Base-by-base conservation (phyloP, 1,140 invertebrate genomes). In the Drosophila neocordata region DNA sequence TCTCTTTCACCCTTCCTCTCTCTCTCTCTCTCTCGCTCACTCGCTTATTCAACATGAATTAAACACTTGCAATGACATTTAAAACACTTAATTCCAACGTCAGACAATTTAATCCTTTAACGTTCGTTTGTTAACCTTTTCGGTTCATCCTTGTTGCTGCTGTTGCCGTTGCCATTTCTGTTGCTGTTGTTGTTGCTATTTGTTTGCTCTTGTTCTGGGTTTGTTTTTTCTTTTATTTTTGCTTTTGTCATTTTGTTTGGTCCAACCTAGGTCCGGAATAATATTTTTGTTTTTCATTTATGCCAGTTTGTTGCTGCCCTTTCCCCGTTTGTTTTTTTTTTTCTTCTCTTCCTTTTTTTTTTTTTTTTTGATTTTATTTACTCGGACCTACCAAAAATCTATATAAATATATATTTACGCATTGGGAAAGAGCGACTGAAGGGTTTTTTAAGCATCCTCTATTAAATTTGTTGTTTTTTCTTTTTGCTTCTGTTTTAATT, bases 61-160 rank as follows among this genome's bases (percentile, higher is more conserved):
- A 87, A 87, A 88, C 83, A 88, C 78, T 88, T 77, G 79, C 74
- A 81, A 76, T 88, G 82, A 87, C 82, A 87, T 87, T 87, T 87
- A 87, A 87, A 87, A 87, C 82, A 87, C 82, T 87, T 87, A 87
- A 87, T 87, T 78, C 85, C 82, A 87, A 79, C 65, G 79, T 65
- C 83, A 87, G 82, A 87, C 82, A 87, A 79, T 87, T 87, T 87
- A 87, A 87, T 87, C 83, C 76, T 82, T 87, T 82, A 87, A 88
- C 79, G 75, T 79, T 87, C 68, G 83, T 88, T 88, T 79, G 83
- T 82, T 79, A 70, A 76, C 73, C 82, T 88, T 85, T 84, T 31
- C 31, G 27, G 27, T 34, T 34, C 53, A 34, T 56, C 53, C 53
- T 85, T 82, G 62, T 53, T 41, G 61, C 63, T 58, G 53, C 55